Conservation (phyloP, 1,140 invertebrate species). For the Ostrea denselamellosa region DNA sequence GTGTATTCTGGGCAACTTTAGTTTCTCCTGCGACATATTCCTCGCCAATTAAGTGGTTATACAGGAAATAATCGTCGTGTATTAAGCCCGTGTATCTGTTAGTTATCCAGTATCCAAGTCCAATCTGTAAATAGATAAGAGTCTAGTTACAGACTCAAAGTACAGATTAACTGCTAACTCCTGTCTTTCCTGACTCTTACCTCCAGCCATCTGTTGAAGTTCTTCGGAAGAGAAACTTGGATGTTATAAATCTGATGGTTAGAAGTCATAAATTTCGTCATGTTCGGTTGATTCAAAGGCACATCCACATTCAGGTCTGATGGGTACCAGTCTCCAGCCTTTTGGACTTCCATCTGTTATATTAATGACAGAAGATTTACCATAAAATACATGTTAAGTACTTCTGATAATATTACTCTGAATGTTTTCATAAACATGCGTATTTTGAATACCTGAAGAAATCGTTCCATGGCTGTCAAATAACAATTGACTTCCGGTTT, state of each 20-base stretch:
- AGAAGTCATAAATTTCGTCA: slow-evolving; percentile 47
- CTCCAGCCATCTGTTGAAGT: slow-evolving; percentile 49
- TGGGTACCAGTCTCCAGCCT: neutral
- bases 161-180: neutral
- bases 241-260: slow-evolving; percentile 48
- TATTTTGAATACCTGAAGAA: slow-evolving; percentile 57
- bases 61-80: slow-evolving; percentile 56
- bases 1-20: slow-evolving; percentile 1
- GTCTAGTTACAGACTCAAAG: neutral
- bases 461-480: slow-evolving; percentile 60
- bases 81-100: slow-evolving; percentile 51
- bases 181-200: neutral
- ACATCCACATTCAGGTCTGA: slow-evolving; percentile 22
- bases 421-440: too few species aligned
- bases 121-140: slow-evolving; percentile 56
- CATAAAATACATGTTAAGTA: neutral
- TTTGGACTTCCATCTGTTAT: slow-evolving; percentile 10
- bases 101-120: slow-evolving; percentile 61
- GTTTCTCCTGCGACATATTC: slow-evolving; percentile 39
- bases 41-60: slow-evolving; percentile 61
- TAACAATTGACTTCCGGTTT: slow-evolving; percentile 65
- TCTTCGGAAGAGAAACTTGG: neutral
- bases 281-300: slow-evolving; percentile 40
- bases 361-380: neutral
- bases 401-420: too few species aligned